Percentiles rank a stretch among this genome's conserved stretches.
These are phyloP conservation scores for Campopleginae sp. DNA, from an alignment of 2,888 invertebrate species.

Conservation along the genomic window DNA sequence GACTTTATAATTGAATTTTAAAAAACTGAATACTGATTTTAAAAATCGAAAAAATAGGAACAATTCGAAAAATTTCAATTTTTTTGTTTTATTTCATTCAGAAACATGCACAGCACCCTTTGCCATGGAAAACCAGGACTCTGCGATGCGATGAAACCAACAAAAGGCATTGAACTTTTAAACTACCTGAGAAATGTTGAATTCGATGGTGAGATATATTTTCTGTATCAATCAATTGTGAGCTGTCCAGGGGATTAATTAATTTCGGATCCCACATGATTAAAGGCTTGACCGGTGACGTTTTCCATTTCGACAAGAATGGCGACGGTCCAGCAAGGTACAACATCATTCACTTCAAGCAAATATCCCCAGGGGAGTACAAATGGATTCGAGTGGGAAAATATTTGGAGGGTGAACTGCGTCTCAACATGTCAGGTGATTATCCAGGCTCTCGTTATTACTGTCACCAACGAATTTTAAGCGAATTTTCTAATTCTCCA, in stretches of 20 bases:
- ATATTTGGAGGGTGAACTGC: constrained; percentile 92
- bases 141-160: constrained; percentile 95
- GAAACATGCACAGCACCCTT: constrained; percentile 94
- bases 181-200: constrained; percentile 93
- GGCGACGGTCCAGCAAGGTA: constrained; percentile 98
- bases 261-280: constrained; percentile 42
- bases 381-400: constrained; percentile 95
- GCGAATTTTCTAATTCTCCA: background rate
- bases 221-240: background rate
- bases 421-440: constrained; percentile 92
- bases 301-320: constrained; percentile 94
- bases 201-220: constrained; percentile 90
- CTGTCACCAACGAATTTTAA: background rate
- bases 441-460: constrained; percentile 17
- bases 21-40: background rate
- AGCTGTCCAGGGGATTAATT: background rate
- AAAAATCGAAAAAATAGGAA: background rate
- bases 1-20: background rate
- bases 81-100: constrained; percentile 78
- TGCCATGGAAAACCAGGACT: constrained; percentile 91
- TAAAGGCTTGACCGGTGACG: constrained; percentile 94
- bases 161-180: constrained; percentile 93
- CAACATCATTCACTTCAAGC: constrained; percentile 98
- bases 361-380: constrained; percentile 89
- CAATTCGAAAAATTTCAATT: background rate